Evolutionary conservation across 2,113 vertebrate genomes (phyloP).

Genomic region (Caranx ignobilis): DNA sequence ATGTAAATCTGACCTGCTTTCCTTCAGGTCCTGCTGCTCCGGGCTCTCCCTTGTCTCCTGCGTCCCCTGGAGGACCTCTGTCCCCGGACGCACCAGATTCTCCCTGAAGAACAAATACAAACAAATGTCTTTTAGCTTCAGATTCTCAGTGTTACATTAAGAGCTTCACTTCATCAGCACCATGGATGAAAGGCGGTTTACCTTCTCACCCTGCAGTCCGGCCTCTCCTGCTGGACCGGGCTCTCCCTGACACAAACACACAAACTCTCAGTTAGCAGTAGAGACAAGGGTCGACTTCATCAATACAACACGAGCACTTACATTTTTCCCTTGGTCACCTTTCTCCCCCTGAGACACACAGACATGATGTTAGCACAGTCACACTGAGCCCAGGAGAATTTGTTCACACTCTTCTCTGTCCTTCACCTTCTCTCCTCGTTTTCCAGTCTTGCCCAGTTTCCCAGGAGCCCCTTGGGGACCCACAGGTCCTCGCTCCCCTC

Average conservation of each 20-base stretch:
- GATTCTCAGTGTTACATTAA: too few species aligned
- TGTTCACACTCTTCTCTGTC: too few species aligned
- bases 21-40: slow-evolving; percentile 90
- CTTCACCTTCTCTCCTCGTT: too few species aligned
- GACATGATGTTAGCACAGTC: too few species aligned
- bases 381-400: too few species aligned
- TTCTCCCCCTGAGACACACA: slow-evolving; percentile 87
- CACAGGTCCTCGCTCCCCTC: too few species aligned
- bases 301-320: slow-evolving; percentile 76
- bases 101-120: slow-evolving; percentile 76
- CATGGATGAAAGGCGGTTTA: slow-evolving; percentile 54
- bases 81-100: slow-evolving; percentile 81
- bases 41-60: slow-evolving; percentile 90
- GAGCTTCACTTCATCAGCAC: too few species aligned
- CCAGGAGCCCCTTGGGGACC: too few species aligned
- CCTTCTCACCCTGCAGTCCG: slow-evolving; percentile 90
- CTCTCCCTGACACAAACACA: slow-evolving; percentile 83
- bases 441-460: too few species aligned
- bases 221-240: slow-evolving; percentile 80
- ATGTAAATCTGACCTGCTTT: slow-evolving; percentile 87
- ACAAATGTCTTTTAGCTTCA: background rate
- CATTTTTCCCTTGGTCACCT: slow-evolving; percentile 89
- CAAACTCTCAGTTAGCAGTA: background rate
- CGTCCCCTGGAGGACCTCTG: slow-evolving; percentile 85
- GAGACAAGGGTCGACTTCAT: background rate